These are phyloP conservation scores for Platichthys stellatus DNA, from an alignment of 2,113 vertebrate genomes.

Conservation along the genomic window DNA sequence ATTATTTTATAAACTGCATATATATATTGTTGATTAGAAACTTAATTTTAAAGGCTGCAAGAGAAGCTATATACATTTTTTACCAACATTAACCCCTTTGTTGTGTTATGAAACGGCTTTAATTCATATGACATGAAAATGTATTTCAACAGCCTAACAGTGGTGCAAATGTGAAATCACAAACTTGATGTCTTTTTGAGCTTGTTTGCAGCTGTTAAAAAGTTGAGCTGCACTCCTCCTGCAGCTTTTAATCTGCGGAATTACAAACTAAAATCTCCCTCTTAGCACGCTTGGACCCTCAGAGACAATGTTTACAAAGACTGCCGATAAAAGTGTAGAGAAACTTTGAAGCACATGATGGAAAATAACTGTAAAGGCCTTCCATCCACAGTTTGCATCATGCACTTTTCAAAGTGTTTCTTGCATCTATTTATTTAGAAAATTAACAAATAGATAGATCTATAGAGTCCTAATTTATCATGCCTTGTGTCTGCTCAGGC, in stretches of 20 bases:
- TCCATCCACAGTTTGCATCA: not conserved
- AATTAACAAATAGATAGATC: not conserved
- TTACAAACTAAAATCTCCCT: not conserved
- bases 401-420: not conserved
- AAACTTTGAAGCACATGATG: conserved; percentile 2
- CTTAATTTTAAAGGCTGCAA: no score
- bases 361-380: conserved; percentile 14
- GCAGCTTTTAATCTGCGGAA: not conserved
- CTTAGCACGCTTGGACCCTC: not conserved
- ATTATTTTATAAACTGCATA: not conserved
- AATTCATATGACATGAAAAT: no score
- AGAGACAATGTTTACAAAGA: not conserved
- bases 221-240: not conserved
- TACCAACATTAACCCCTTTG: no score
- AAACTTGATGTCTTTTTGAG: no score
- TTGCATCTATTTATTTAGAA: not conserved
- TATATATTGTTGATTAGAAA: not conserved
- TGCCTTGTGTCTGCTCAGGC: not conserved
- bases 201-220: not conserved
- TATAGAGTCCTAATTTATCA: not conserved
- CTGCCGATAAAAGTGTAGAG: not conserved
- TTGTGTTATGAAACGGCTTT: no score
- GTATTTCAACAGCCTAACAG: no score
- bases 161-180: no score
- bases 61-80: no score